Conservation (phyloP, 2,113 vertebrate species). For the Rhinoderma darwinii region DNA sequence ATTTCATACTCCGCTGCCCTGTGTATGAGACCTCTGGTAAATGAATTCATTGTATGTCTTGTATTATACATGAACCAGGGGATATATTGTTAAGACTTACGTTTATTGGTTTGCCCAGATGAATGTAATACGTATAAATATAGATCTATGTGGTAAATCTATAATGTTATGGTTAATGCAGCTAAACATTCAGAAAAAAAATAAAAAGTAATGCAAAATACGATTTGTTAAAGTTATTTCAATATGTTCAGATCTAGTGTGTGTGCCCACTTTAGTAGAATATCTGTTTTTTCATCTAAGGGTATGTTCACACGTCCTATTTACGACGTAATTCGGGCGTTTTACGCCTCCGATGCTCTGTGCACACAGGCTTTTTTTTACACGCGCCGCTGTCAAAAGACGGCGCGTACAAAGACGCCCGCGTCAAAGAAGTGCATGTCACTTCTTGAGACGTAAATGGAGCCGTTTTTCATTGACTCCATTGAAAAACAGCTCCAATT, state of each 20-base stretch:
- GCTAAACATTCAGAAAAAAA: neutral
- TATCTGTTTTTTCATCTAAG: neutral
- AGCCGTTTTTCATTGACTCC: too few relatives aligned
- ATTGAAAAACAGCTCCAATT: too few relatives aligned
- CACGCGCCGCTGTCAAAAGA: too few relatives aligned
- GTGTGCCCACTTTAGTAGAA: neutral
- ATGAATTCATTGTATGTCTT: neutral
- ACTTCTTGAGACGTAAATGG: too few relatives aligned
- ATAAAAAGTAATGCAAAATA: neutral
- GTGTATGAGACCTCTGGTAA: neutral
- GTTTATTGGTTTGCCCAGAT: constrained; percentile 16
- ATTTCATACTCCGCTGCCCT: too few relatives aligned
- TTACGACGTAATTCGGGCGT: too few relatives aligned
- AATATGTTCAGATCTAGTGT: neutral
- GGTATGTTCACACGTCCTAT: too few relatives aligned
- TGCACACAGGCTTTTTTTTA: too few relatives aligned
- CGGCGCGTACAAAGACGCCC: too few relatives aligned
- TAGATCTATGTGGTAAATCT: constrained; percentile 22
- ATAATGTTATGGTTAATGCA: neutral
- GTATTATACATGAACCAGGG: neutral
- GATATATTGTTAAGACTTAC: neutral
- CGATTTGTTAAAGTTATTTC: too few relatives aligned
- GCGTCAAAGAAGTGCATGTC: too few relatives aligned
- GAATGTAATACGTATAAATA: constrained; percentile 1
- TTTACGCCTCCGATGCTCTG: too few relatives aligned